Evolutionary conservation across 2,797 vertebrate species (phyloP).

Genomic region (Takifugu rubripes): DNA sequence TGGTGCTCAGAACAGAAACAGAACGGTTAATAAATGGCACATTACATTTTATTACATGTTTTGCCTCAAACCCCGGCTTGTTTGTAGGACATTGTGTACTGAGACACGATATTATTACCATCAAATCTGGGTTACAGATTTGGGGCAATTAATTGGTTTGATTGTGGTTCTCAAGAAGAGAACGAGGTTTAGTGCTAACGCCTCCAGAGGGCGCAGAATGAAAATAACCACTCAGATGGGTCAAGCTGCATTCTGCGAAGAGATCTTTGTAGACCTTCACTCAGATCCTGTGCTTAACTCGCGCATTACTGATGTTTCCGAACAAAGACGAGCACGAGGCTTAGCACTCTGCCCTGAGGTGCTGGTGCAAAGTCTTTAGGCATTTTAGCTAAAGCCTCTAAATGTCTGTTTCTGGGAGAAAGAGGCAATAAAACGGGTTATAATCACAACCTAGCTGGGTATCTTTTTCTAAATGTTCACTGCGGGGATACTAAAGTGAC

Average conservation of each 20-base stretch:
- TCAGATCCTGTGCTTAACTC: too few species aligned
- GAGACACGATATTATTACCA: constrained; percentile 36
- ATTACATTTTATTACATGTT: not conserved
- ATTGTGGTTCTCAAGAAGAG: constrained; percentile 27
- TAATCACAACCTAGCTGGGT: too few species aligned
- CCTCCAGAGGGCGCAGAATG: constrained; percentile 7
- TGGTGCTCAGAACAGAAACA: not conserved
- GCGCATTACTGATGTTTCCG: too few species aligned
- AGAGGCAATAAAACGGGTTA: too few species aligned
- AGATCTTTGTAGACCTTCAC: not conserved
- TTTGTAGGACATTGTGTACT: constrained; percentile 9
- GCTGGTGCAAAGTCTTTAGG: too few species aligned
- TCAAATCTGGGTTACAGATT: constrained; percentile 50
- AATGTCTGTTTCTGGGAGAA: too few species aligned
- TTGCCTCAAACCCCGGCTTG: not conserved
- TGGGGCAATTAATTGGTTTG: constrained; percentile 45
- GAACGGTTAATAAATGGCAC: not conserved
- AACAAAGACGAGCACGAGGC: too few species aligned
- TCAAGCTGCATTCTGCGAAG: not conserved
- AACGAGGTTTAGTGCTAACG: constrained; percentile 23
- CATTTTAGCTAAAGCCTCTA: too few species aligned
- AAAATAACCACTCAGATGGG: constrained; percentile 14
- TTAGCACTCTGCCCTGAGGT: too few species aligned
- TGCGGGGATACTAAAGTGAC: too few species aligned
- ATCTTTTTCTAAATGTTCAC: too few species aligned